Percentiles rank a stretch among this genome's conserved stretches.
These are phyloP conservation scores for Hypsibius dujardini DNA, from an alignment of 1,140 invertebrate species.

Conservation along the genomic window DNA sequence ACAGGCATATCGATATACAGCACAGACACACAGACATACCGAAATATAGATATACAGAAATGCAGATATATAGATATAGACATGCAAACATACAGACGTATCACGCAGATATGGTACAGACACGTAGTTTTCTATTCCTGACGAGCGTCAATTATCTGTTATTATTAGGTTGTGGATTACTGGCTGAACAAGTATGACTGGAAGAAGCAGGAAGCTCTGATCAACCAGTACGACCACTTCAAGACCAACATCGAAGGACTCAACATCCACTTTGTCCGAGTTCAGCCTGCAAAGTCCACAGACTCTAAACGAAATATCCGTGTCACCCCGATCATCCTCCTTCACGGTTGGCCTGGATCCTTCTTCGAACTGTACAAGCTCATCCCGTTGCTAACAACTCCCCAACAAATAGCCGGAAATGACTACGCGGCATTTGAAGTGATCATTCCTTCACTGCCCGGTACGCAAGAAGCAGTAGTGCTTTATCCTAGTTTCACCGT, in stretches of 20 bases:
- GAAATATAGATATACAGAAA: too few relatives aligned
- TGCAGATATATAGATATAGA: too few relatives aligned
- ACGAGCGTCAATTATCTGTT: not conserved
- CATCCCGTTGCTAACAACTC: constrained; percentile 47
- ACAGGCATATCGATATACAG: too few relatives aligned
- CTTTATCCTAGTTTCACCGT: too few relatives aligned
- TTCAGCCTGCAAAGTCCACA: constrained; percentile 35
- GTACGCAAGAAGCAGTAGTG: too few relatives aligned
- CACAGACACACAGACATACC: too few relatives aligned
- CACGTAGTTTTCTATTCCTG: too few relatives aligned
- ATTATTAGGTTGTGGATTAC: constrained; percentile 46
- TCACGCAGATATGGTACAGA: too few relatives aligned
- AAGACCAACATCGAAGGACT: constrained; percentile 47
- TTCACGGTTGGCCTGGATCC: constrained; percentile 79
- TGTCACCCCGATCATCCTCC: constrained; percentile 47
- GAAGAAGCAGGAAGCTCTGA: constrained; percentile 41
- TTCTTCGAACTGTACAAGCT: constrained; percentile 66
- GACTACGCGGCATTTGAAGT: constrained; percentile 55
- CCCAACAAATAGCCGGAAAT: constrained; percentile 32
- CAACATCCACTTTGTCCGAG: constrained; percentile 44
- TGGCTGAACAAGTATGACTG: constrained; percentile 58
- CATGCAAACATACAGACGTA: too few relatives aligned
- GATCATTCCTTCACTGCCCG: constrained; percentile 54
- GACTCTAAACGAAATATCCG: constrained; percentile 23
- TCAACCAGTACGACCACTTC: constrained; percentile 55